Evolutionary conservation across 2,797 vertebrate species (phyloP), one percentile per base, ranked within the genome.

Genomic region (Catostomus latipinnis): DNA sequence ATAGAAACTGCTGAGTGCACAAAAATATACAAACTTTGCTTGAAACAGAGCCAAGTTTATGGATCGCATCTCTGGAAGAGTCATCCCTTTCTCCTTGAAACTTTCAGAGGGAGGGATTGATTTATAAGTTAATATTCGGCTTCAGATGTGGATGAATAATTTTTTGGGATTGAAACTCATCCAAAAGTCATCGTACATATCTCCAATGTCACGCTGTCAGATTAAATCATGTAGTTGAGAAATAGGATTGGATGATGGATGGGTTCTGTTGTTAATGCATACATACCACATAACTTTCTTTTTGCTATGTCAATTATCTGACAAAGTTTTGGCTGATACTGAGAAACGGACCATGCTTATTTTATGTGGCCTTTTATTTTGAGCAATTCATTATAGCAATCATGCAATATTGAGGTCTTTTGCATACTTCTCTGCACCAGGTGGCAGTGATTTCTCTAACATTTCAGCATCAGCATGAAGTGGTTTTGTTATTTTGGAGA

Each of bases 1-100:
- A 18, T 1, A 72, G 61, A 76, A 82, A 80, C 46, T 81, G 80
- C 71, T 86, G 80, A 81, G 76, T 61, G 18, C 50, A 54, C 56
- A 62, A 52, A 50, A n/a, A 49, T 67, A 34, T 58, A 73, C 61
- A 76, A 79, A 73, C 60, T 63, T 76, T 62, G 13, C 71, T 82
- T 75, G 60, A 70, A 34, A 18, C 10, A 12, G 43, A 6, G 52
- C 6, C 9, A 76, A 11, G 66, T 52, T 80, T 80, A 53, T 65
- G 6, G 46, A 63, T 45, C 12, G 18, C 62, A 65, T 43, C 18
- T 48, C 8, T 1, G 50, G 6, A 18, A 5, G 53, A 72, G 13
- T 72, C 2, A 45, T 73, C 61, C 70, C 22, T 72, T 79, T 72
- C 52, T 56, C 77, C 77, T 79, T 79, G 77, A 72, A 73, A 79